A percentile compares a stretch with the other conserved stretches of the same genome.
Evolutionary conservation across 2,888 invertebrate species (phyloP).

Genomic region (Pseudococcus longispinus): DNA sequence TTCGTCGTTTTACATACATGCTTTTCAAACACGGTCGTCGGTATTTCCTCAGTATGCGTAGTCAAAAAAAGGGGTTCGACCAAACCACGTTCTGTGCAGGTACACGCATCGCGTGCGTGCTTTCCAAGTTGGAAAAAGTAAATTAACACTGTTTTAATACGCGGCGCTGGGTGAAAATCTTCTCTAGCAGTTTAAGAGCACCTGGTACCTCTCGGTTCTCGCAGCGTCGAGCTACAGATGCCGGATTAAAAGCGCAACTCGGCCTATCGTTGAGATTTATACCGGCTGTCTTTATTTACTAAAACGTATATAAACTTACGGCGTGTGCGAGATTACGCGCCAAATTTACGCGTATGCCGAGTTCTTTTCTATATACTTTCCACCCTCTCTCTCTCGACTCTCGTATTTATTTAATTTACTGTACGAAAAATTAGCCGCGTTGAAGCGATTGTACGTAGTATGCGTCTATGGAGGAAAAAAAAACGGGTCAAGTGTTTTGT

Average conservation of each 20-base stretch:
- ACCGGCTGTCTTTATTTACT: constrained; percentile 28
- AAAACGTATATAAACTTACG: neutral
- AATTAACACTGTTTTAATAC: constrained; percentile 32
- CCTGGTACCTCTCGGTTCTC: constrained; percentile 15
- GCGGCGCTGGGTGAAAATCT: constrained; percentile 11
- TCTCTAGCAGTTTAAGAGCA: constrained; percentile 31
- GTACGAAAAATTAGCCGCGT: neutral
- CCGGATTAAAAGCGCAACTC: constrained; percentile 6
- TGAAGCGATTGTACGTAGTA: neutral
- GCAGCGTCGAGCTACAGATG: neutral
- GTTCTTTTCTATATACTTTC: neutral
- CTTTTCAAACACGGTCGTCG: neutral
- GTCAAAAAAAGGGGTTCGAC: neutral
- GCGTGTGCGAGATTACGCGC: neutral
- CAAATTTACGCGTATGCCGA: neutral
- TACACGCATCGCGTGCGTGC: neutral
- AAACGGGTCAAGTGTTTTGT: constrained; percentile 24
- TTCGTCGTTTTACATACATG: neutral
- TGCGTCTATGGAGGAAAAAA: neutral
- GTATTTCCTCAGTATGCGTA: neutral
- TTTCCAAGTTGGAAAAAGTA: constrained; percentile 14
- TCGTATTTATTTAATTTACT: constrained; percentile 20
- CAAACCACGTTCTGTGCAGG: neutral
- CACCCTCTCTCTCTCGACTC: neutral
- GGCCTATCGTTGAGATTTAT: constrained; percentile 34